These are phyloP conservation scores for Drosophila ohnishii DNA, from an alignment of 1,140 invertebrate species.

Conservation along the genomic window DNA sequence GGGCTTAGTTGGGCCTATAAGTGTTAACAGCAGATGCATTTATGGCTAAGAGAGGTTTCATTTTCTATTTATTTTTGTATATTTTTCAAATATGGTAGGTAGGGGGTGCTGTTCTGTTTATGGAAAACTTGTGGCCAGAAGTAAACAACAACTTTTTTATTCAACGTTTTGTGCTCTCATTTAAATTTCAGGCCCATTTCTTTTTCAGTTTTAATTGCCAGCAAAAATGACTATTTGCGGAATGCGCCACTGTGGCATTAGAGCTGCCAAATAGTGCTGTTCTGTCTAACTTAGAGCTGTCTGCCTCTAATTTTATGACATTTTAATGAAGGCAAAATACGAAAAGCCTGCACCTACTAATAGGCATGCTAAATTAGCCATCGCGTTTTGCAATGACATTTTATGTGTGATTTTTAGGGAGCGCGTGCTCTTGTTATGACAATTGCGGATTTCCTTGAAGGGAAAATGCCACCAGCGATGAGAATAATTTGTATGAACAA, in stretches of 20 bases:
- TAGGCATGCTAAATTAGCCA: conserved; percentile 26
- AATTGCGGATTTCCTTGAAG: neutral
- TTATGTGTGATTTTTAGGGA: conserved; percentile 5
- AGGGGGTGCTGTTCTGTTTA: no score
- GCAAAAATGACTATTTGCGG: conserved; percentile 8
- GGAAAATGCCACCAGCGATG: neutral
- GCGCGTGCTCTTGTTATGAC: conserved; percentile 9
- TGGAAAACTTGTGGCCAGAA: no score
- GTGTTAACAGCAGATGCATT: neutral
- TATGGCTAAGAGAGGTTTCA: neutral
- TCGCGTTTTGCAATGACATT: conserved; percentile 13
- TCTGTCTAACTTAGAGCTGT: conserved; percentile 5
- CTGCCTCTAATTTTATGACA: conserved; percentile 38
- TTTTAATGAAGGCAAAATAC: conserved; percentile 40
- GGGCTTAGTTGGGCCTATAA: neutral
- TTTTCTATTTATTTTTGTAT: no score
- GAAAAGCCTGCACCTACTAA: conserved; percentile 5
- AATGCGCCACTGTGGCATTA: conserved; percentile 9
- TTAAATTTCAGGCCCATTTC: conserved; percentile 8
- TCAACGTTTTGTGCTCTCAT: neutral
- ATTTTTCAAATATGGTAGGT: no score
- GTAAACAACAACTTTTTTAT: neutral
- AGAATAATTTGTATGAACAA: neutral
- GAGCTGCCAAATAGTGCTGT: conserved; percentile 16
- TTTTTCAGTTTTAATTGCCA: conserved; percentile 33